A percentile compares a stretch with the other conserved stretches of the same genome.
phyloP scores from a whole-genome alignment of 92 coral and sea anemone species.

The Parazoanthus swiftii region DNA sequence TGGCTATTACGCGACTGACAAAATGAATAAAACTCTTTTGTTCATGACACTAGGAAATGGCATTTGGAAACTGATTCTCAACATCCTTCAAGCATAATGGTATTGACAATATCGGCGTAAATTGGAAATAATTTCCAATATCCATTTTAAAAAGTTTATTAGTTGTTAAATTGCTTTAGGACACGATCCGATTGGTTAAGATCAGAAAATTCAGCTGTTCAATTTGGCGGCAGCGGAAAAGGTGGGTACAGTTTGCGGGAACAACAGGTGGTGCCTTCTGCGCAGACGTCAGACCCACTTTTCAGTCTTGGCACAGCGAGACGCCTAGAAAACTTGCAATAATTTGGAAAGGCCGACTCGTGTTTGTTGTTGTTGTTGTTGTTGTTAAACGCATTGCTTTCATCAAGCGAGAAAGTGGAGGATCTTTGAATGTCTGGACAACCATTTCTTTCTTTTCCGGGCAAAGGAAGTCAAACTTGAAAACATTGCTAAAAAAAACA shows the following conservation, averaged over 20 bases:
- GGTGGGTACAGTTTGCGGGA: neutral
- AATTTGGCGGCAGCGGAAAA: constrained; percentile 7
- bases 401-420: neutral
- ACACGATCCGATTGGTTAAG: constrained; percentile 7
- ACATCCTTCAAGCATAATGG: neutral
- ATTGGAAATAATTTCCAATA: neutral
- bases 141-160: neutral
- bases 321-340: too few relatives aligned
- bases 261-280: constrained; percentile 23
- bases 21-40: neutral
- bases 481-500: neutral
- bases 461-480: neutral
- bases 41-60: neutral
- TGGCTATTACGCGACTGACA: neutral
- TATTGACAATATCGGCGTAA: neutral
- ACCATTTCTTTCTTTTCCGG: neutral
- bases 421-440: too few relatives aligned
- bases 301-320: too few relatives aligned
- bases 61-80: neutral
- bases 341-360: too few relatives aligned
- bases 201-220: constrained; percentile 10
- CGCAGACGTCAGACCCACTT: neutral
- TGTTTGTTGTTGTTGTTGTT: too few relatives aligned
- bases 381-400: neutral
- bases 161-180: neutral